Base-by-base conservation (phyloP, 2,113 vertebrate species). In the Notarius quadriscutis region DNA sequence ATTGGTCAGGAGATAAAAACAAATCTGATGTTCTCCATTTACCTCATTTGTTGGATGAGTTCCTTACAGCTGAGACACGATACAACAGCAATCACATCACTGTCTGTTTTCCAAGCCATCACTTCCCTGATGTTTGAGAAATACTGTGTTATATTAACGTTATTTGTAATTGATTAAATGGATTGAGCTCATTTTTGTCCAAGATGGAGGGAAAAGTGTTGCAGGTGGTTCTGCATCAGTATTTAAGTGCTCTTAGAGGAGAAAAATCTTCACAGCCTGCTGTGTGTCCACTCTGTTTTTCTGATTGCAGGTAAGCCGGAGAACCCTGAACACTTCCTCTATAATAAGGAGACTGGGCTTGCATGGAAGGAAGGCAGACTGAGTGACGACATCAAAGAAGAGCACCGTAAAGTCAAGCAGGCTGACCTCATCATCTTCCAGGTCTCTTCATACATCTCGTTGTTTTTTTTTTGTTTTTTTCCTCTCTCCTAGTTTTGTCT, bases 351-450 rank as follows among this genome's bases (percentile, higher is more conserved):
- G 88, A 71, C 93, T 0, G 50, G 71, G 86, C 60, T 84, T 0
- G 97, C 96, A 1, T 97, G 95, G 92, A 92, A 91, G 80, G 94
- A 96, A n/a, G 94, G 93, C 0, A 88, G 90, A 14, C 94, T 97
- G 84, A 95, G 94, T 58, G 88, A 93, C 0, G 96, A 97, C 89
- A 95, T 97, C 5, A 84, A 93, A 0, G 91, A 91, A 0, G 96
- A 97, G 87, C 96, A 97, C 71, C 91, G 92, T 48, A 97, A 97
- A 92, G 78, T 97, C n/a, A 27, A 92, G 55, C 94, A 94, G 51
- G 95, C 97, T 0, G 95, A 97, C 20, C 93, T 97, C 0, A 87
- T 97, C 90, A 95, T 97, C 91, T 97, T 97, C 92, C 97, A 97
- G 96, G 96, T 97, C 89, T 77, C 14, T 48, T 60, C 77, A 41